phyloP scores from a whole-genome alignment of 2,113 vertebrate species.

The Carlito syrichta region DNA sequence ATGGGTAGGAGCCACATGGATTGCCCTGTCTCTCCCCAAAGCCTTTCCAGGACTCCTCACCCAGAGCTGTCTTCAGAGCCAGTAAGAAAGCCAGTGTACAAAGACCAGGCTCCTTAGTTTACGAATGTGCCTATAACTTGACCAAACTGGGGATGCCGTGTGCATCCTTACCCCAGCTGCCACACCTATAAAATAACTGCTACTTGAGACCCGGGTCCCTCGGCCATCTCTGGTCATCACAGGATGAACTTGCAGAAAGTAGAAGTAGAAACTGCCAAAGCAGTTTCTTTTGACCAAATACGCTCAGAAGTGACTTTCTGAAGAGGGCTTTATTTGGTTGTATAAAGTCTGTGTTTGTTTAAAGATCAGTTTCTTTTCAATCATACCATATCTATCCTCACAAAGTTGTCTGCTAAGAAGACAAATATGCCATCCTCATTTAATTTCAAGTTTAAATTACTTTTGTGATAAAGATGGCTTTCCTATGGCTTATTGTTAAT shows the following conservation, averaged over 20 bases:
- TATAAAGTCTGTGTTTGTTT: neutral
- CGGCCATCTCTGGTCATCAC: too few relatives aligned
- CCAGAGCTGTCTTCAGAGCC: neutral
- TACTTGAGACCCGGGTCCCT: too few relatives aligned
- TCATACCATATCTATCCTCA: neutral
- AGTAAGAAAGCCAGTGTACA: neutral
- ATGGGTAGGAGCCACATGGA: fast-evolving
- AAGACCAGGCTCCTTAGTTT: fast-evolving
- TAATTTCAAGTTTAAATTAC: neutral
- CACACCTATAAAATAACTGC: too few relatives aligned
- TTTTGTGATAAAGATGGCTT: too few relatives aligned
- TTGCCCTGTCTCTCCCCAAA: fast-evolving
- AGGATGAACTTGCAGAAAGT: too few relatives aligned
- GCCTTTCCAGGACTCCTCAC: fast-evolving
- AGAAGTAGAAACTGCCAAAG: too few relatives aligned
- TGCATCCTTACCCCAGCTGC: fast-evolving
- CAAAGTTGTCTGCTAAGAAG: fast-evolving
- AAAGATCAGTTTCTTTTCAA: neutral
- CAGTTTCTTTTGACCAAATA: neutral
- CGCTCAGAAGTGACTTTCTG: neutral
- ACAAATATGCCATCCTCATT: too few relatives aligned
- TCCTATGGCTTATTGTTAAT: neutral
- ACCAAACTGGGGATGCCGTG: fast-evolving
- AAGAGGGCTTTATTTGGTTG: neutral
- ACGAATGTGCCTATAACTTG: fast-evolving